Conservation (phyloP, 2,113 vertebrate species). For the Mesoclemmys tuberculata region DNA sequence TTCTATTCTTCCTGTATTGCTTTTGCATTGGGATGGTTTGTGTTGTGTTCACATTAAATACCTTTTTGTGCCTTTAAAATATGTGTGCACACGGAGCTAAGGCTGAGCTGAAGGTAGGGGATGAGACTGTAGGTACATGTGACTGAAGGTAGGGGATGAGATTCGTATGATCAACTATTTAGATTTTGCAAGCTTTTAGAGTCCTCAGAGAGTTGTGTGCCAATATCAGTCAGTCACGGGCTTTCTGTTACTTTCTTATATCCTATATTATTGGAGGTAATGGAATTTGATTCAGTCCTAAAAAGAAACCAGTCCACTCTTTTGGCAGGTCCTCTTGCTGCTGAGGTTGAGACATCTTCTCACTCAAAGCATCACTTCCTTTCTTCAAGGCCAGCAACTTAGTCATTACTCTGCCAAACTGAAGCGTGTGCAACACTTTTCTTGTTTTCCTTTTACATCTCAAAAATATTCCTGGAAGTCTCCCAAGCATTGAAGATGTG, state of each 20-base stretch:
- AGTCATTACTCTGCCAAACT: not conserved
- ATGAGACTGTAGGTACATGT: no score
- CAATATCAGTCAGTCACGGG: not conserved
- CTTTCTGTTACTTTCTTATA: not conserved
- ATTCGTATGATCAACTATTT: not conserved
- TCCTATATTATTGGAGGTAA: not conserved
- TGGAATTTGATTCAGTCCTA: not conserved
- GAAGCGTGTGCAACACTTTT: slow-evolving; percentile 24
- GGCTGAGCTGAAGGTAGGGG: no score
- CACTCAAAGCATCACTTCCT: slow-evolving; percentile 43
- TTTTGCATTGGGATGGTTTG: no score
- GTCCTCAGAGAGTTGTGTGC: not conserved
- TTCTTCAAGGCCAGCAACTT: not conserved
- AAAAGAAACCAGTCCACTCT: no score
- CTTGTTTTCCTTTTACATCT: not conserved
- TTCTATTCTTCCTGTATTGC: no score
- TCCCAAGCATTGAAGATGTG: not conserved
- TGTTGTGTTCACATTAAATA: no score
- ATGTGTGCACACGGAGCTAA: no score
- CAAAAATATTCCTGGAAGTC: not conserved
- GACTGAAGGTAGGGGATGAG: not conserved
- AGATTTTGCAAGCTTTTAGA: not conserved
- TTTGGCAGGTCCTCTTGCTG: not conserved
- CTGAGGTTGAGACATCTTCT: slow-evolving; percentile 21
- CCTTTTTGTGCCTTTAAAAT: no score